phyloP scores from a whole-genome alignment of 1,140 invertebrate species.

The Lepidurus apus region DNA sequence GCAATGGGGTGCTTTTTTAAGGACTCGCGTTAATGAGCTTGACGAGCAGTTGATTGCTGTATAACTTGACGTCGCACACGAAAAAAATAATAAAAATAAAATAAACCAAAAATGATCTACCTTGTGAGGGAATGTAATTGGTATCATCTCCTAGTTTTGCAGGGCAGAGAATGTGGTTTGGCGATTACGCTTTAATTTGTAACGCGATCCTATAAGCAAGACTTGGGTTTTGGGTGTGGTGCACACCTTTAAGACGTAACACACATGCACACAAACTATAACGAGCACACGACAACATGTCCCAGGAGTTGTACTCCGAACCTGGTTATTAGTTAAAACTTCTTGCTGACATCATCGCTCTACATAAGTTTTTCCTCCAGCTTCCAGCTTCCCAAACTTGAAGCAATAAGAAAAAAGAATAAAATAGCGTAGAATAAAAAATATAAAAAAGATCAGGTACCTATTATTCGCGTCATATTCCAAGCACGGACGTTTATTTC shows the following conservation, averaged over 20 bases:
- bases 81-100: background rate
- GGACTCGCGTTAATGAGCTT: background rate
- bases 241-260: background rate
- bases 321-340: background rate
- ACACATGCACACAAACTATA: background rate
- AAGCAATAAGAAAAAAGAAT: background rate
- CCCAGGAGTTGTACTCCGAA: background rate
- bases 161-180: background rate
- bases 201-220: background rate
- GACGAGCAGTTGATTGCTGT: conserved; percentile 3
- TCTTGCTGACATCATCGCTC: conserved; percentile 21
- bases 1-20: background rate
- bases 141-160: too few species aligned
- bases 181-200: background rate
- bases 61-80: conserved; percentile 1
- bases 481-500: conserved; percentile 9
- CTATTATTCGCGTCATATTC: background rate
- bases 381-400: background rate
- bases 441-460: background rate
- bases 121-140: too few species aligned
- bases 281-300: background rate
- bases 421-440: too few species aligned
- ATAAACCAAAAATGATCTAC: too few species aligned
- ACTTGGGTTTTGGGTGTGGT: background rate
- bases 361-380: background rate